Evolutionary conservation across 2,113 vertebrate species (phyloP).

Genomic region (Silurus asotus): DNA sequence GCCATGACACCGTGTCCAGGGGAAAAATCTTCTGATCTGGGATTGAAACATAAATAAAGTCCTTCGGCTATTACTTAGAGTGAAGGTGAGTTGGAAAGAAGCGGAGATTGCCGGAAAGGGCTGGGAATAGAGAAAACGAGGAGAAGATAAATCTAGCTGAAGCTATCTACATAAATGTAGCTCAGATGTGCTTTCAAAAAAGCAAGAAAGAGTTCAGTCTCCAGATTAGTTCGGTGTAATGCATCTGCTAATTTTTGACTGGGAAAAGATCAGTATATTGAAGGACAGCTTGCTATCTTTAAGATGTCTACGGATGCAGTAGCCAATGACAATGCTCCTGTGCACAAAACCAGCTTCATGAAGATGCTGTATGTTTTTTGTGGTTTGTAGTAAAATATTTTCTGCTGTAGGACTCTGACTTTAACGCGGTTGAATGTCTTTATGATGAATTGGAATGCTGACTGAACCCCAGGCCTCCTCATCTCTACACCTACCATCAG

Average conservation of each 20-base stretch:
- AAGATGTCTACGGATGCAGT: too few species aligned
- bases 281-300: background rate
- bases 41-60: conserved; percentile 53
- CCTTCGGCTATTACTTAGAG: conserved; percentile 49
- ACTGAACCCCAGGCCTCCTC: too few species aligned
- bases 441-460: too few species aligned
- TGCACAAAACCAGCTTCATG: too few species aligned
- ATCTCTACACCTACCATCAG: too few species aligned
- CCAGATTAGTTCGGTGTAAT: background rate
- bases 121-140: background rate
- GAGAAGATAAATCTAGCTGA: background rate
- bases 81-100: conserved; percentile 42
- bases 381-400: too few species aligned
- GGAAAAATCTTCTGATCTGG: conserved; percentile 39
- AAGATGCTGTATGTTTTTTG: too few species aligned
- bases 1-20: conserved; percentile 19
- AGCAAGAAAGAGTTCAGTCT: background rate
- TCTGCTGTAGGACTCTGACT: too few species aligned
- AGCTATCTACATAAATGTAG: too few species aligned
- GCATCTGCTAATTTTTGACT: background rate
- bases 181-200: background rate
- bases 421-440: too few species aligned
- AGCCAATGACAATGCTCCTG: too few species aligned
- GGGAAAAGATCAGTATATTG: conserved; percentile 1
- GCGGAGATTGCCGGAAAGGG: conserved; percentile 5